phyloP scores from a whole-genome alignment of 1,140 invertebrate species.

The Trialeurodes vaporariorum region DNA sequence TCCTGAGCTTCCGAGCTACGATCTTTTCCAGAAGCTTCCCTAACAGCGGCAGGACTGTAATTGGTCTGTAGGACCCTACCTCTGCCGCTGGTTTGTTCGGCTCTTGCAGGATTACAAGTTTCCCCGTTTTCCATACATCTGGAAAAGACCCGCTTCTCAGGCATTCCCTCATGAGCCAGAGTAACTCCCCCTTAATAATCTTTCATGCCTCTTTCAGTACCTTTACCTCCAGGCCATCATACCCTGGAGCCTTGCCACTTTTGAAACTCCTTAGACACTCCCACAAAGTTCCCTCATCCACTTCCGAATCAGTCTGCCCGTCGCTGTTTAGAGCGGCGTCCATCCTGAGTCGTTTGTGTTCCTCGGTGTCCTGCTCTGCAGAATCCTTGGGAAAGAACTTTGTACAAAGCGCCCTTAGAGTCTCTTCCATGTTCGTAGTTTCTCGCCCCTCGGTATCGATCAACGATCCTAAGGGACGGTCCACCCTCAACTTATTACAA shows the following conservation, averaged over 20 bases:
- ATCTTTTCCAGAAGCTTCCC: background rate
- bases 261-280: background rate
- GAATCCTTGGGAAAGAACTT: background rate
- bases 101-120: background rate
- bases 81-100: background rate
- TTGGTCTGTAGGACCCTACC: background rate
- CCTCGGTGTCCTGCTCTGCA: background rate
- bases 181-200: background rate
- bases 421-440: background rate
- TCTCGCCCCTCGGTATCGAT: background rate
- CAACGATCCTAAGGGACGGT: background rate
- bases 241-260: background rate
- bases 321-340: background rate
- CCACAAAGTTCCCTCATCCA: background rate
- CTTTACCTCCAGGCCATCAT: background rate
- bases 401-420: background rate
- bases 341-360: background rate
- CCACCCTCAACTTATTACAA: background rate
- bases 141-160: background rate
- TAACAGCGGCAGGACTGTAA: background rate
- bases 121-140: background rate
- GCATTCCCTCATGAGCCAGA: background rate
- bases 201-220: background rate
- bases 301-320: background rate
- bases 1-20: background rate